Evolutionary conservation across 1,140 invertebrate genomes (phyloP), one percentile per base, ranked within the genome.

Genomic region (Bombus waltoni): DNA sequence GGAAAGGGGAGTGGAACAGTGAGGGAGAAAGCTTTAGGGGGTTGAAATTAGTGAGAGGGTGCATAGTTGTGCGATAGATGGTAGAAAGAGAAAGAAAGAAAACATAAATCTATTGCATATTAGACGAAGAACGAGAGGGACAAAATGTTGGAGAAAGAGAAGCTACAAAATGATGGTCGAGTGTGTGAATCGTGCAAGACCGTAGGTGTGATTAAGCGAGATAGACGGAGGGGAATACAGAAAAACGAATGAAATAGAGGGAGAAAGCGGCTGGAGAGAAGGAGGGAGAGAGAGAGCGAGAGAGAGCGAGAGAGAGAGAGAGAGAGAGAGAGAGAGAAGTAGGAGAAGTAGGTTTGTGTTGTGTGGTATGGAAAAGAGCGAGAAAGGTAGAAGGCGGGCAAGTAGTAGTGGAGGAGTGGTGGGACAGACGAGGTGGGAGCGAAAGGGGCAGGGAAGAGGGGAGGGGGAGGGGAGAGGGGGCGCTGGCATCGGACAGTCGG

Each of bases 401-500:
- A 70, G 57, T 59, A 3, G 75, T 25, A 47, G 32, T 28, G 28
- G 66, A 28, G 70, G 70, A 53, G 73, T 70, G 68, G 81, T 28
- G 10, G 74, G 44, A 44, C 18, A 53, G 13, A 18, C 18, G 57
- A 32, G 70, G 83, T 62, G 35, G 86, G 42, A 57, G 42, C 38
- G 53, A 75, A 81, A 79, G 62, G 75, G 73, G 42, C 32, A 66
- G 80, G 25, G 75, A 5, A n/a, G 42, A 57, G 71, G 70, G 78
- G 40, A 38, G 53, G 82, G 71, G 85, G 77, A 86, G 70, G 86
- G 87, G 83, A 70, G 81, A 78, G 90, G 87, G 91, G 94, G 93
- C 93, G 94, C 93, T 93, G 89, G 72, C 76, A 83, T 93, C 93
- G 93, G 90, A 81, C 91, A 93, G 93, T 92, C 93, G 92, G 92